A percentile compares a stretch with the other conserved stretches of the same genome.
Conservation (phyloP, 2,888 invertebrate genomes). For the Prosopocoilus inquinatus region DNA sequence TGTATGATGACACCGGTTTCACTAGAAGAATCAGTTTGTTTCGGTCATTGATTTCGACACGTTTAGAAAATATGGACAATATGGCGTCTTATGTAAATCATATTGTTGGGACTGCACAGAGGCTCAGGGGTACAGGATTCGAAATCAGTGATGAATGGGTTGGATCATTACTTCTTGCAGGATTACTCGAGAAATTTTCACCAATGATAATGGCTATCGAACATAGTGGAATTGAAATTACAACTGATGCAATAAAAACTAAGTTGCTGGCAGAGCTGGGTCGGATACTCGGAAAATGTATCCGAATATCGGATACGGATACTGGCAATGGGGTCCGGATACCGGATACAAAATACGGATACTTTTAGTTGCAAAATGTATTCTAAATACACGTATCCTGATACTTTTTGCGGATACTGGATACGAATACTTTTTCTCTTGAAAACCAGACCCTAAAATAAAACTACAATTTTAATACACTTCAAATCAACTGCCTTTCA, state of each 20-base stretch:
- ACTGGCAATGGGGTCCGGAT: no score
- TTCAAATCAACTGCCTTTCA: no score
- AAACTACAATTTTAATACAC: no score
- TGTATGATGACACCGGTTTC: slow-evolving; percentile 31
- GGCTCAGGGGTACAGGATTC: slow-evolving; percentile 24
- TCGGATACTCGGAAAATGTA: no score
- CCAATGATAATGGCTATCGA: slow-evolving; percentile 28
- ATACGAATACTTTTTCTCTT: no score
- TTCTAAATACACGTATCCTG: no score
- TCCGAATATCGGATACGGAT: no score
- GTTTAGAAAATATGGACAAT: slow-evolving; percentile 15
- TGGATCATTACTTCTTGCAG: slow-evolving; percentile 23
- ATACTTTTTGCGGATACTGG: no score
- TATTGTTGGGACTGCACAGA: slow-evolving; percentile 23
- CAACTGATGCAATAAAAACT: slow-evolving; percentile 23
- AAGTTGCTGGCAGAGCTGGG: slow-evolving; percentile 24
- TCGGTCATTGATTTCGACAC: slow-evolving; percentile 23
- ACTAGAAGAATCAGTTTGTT: slow-evolving; percentile 28
- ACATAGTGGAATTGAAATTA: slow-evolving; percentile 25
- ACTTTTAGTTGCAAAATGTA: no score
- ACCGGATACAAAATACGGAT: no score
- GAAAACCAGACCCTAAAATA: no score
- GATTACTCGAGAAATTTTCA: slow-evolving; percentile 20
- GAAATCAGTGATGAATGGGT: slow-evolving; percentile 23
- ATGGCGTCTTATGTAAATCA: slow-evolving; percentile 27